Evolutionary conservation across 2,113 vertebrate genomes (phyloP).

Genomic region (Coregonus clupeaformis): DNA sequence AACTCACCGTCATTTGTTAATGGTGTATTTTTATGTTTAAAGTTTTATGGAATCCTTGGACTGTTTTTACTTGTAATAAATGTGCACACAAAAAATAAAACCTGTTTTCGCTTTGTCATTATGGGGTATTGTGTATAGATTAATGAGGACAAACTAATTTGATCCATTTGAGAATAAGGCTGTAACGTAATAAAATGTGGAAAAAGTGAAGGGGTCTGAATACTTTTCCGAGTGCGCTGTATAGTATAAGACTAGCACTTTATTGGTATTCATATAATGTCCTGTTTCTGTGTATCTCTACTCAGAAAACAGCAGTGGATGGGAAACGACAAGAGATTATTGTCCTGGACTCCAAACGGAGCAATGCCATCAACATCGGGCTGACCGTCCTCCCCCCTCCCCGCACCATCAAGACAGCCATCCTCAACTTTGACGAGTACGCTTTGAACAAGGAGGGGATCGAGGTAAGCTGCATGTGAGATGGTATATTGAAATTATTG

Average conservation of each 20-base stretch:
- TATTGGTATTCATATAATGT: not conserved
- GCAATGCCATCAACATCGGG: slow-evolving; percentile 97
- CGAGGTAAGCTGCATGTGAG: slow-evolving; percentile 78
- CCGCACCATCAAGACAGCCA: slow-evolving; percentile 96
- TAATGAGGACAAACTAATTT: too few relatives aligned
- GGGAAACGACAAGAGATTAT: slow-evolving; percentile 96
- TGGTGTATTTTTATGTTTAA: not conserved
- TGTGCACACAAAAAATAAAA: too few relatives aligned
- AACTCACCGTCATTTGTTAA: not conserved
- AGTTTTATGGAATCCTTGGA: not conserved
- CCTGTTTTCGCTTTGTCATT: too few relatives aligned
- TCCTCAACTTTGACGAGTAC: slow-evolving; percentile 98
- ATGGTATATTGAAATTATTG: not conserved
- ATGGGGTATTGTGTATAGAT: too few relatives aligned
- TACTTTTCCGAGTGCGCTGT: too few relatives aligned
- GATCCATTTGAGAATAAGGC: too few relatives aligned
- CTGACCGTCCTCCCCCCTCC: slow-evolving; percentile 95
- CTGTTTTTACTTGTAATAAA: not conserved
- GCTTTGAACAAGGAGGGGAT: slow-evolving; percentile 99
- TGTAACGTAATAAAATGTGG: too few relatives aligned
- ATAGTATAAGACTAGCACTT: too few relatives aligned
- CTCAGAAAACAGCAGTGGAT: slow-evolving; percentile 92
- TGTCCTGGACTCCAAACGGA: slow-evolving; percentile 94
- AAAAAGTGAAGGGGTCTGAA: too few relatives aligned
- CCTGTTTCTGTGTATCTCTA: not conserved